These are phyloP conservation scores for Agrilus mali DNA, from an alignment of 2,888 invertebrate species.

Conservation along the genomic window DNA sequence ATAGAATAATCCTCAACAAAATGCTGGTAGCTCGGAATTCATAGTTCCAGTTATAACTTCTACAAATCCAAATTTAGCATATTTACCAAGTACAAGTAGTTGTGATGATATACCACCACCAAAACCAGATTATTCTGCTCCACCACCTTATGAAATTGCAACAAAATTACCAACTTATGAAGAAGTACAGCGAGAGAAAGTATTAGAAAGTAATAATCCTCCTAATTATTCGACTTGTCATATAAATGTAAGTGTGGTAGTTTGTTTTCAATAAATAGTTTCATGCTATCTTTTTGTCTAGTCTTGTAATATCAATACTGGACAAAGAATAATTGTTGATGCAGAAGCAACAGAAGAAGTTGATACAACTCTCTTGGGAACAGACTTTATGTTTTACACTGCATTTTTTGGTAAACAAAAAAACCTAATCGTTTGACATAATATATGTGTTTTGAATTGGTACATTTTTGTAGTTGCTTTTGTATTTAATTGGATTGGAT, in stretches of 20 bases:
- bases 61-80: conserved; percentile 10
- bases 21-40: neutral
- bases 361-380: conserved; percentile 74
- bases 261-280: neutral
- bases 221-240: neutral
- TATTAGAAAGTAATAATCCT: conserved; percentile 46
- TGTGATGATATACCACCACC: conserved; percentile 64
- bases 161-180: conserved; percentile 79
- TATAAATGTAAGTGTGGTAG: neutral
- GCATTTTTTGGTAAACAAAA: conserved; percentile 68
- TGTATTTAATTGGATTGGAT: conserved; percentile 93
- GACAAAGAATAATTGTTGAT: conserved; percentile 51
- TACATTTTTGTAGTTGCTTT: conserved; percentile 61
- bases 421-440: neutral
- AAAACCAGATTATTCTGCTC: conserved; percentile 72
- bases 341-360: conserved; percentile 60
- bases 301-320: conserved; percentile 5
- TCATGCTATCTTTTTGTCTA: conserved; percentile 1
- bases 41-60: conserved; percentile 4
- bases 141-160: conserved; percentile 78
- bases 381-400: conserved; percentile 86
- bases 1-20: conserved; percentile 4
- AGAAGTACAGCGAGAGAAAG: conserved; percentile 82
- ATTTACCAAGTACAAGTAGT: conserved; percentile 23
- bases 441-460: neutral